Evolutionary conservation across 2,888 invertebrate genomes (phyloP).

Genomic region (Drosophila ezoana): DNA sequence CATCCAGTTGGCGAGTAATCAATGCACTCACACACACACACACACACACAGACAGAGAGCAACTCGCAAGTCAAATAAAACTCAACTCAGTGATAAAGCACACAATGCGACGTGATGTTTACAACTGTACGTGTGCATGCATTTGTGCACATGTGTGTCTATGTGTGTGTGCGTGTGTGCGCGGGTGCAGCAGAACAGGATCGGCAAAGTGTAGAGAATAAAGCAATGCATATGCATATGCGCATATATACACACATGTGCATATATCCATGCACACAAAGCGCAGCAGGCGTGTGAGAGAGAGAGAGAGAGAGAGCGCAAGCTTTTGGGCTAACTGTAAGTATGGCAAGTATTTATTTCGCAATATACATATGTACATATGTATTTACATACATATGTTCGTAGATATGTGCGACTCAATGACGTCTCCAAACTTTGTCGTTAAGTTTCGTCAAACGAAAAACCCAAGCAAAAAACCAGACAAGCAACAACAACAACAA

Average conservation of each 20-base stretch:
- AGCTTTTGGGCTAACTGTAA: constrained; percentile 33
- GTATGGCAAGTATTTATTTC: constrained; percentile 1
- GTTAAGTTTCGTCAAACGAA: constrained; percentile 40
- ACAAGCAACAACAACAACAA: constrained; percentile 23
- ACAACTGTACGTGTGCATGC: constrained; percentile 20
- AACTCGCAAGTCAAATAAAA: constrained; percentile 33
- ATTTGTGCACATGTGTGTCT: neutral
- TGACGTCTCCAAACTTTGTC: constrained; percentile 41
- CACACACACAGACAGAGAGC: neutral
- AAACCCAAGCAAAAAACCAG: constrained; percentile 36
- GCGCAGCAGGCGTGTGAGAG: neutral
- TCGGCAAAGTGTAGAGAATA: constrained; percentile 19
- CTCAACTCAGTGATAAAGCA: constrained; percentile 37
- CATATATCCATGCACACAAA: neutral
- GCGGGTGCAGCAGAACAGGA: constrained; percentile 19
- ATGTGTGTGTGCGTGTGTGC: neutral
- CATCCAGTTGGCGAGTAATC: constrained; percentile 44
- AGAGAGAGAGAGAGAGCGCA: neutral
- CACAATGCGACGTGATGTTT: constrained; percentile 37
- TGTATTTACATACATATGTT: constrained; percentile 1
- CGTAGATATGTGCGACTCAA: constrained; percentile 27
- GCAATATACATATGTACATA: neutral
- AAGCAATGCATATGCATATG: constrained; percentile 17
- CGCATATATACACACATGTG: neutral
- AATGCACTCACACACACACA: constrained; percentile 37